Conservation (phyloP, 1,140 invertebrate genomes). For the Drosophila novamexicana region DNA sequence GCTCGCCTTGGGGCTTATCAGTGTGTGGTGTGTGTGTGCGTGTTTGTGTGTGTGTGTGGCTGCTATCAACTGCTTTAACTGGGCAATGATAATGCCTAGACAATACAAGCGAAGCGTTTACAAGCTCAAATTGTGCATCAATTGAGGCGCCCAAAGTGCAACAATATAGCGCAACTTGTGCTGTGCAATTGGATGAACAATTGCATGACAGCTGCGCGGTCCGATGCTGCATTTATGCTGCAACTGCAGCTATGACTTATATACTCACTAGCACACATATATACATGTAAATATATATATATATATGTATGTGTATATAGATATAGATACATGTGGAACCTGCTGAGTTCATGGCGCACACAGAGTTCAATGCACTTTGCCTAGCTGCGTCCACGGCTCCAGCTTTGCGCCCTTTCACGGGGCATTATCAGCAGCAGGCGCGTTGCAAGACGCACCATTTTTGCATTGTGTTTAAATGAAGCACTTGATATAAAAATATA, state of each 20-base stretch:
- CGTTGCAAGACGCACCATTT: conserved; percentile 32
- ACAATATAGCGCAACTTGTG: conserved; percentile 43
- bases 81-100: conserved; percentile 46
- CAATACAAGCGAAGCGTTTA: conserved; percentile 5
- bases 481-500: conserved; percentile 19
- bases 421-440: conserved; percentile 23
- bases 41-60: background rate
- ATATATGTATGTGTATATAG: background rate
- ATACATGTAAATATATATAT: background rate
- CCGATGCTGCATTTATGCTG: background rate
- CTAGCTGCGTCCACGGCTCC: conserved; percentile 15
- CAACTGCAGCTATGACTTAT: background rate
- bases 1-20: conserved; percentile 28
- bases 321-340: background rate
- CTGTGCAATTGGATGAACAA: conserved; percentile 27
- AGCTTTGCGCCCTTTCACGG: conserved; percentile 6
- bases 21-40: background rate
- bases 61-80: conserved; percentile 17
- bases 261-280: background rate
- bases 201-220: background rate
- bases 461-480: conserved; percentile 42
- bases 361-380: conserved; percentile 26
- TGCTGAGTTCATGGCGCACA: conserved; percentile 5
- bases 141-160: conserved; percentile 50
- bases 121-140: conserved; percentile 58